These are phyloP conservation scores for Sciaenops ocellatus DNA, from an alignment of 2,797 vertebrate species.

Conservation along the genomic window DNA sequence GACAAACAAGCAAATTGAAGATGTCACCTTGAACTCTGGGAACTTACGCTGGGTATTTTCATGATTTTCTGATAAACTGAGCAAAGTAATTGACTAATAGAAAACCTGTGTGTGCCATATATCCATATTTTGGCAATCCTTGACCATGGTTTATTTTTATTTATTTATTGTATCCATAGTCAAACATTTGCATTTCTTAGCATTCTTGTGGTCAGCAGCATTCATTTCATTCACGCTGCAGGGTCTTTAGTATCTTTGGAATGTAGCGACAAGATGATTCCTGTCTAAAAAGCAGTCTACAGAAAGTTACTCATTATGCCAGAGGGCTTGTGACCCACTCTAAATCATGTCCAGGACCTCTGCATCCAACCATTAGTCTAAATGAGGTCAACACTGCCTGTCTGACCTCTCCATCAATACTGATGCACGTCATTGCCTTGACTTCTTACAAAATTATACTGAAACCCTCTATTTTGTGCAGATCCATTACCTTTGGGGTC, in stretches of 20 bases:
- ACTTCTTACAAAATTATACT: slow-evolving; percentile 33
- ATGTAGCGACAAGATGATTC: slow-evolving; percentile 26
- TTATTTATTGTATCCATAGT: background rate
- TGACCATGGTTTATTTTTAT: background rate
- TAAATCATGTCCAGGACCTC: slow-evolving; percentile 46
- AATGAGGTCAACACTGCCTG: slow-evolving; percentile 49
- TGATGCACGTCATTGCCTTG: slow-evolving; percentile 10
- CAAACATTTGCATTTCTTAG: background rate
- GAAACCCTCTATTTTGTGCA: slow-evolving; percentile 19
- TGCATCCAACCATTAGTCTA: slow-evolving; percentile 48
- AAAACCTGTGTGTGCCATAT: background rate
- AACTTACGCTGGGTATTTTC: too few species aligned
- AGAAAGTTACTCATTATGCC: slow-evolving; percentile 38
- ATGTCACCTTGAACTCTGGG: too few species aligned
- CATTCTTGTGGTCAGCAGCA: slow-evolving; percentile 6
- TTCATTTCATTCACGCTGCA: slow-evolving; percentile 17
- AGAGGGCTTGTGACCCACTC: slow-evolving; percentile 18
- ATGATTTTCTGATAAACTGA: too few species aligned
- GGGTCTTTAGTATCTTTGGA: slow-evolving; percentile 39
- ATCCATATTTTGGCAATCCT: background rate
- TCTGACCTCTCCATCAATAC: slow-evolving; percentile 53
- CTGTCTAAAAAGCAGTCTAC: slow-evolving; percentile 8
- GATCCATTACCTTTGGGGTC: slow-evolving; percentile 8
- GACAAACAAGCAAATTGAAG: too few species aligned
- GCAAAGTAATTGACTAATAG: too few species aligned